Conservation (phyloP, 1,140 invertebrate genomes). For the Steinernema khuongi region DNA sequence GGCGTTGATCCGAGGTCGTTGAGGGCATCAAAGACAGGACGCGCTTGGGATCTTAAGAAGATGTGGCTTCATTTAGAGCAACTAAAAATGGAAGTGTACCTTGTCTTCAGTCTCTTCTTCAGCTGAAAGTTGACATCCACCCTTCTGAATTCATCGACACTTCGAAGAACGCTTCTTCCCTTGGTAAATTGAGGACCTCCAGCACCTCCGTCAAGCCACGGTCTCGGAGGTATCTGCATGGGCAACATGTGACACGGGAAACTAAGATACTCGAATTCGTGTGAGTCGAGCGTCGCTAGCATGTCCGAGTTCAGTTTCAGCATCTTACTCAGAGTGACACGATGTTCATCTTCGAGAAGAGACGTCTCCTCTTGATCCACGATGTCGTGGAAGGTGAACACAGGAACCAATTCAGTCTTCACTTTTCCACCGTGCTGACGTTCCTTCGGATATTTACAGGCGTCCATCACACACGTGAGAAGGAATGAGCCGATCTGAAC, state of each 20-base stretch:
- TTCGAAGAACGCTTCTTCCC: slow-evolving; percentile 21
- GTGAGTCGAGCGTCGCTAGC: slow-evolving; percentile 16
- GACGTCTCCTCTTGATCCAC: slow-evolving; percentile 28
- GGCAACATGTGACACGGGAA: slow-evolving; percentile 30
- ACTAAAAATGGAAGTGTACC: background rate
- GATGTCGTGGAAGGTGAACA: slow-evolving; percentile 17
- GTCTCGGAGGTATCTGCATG: slow-evolving; percentile 36
- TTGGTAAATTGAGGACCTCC: slow-evolving; percentile 30
- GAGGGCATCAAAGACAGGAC: slow-evolving; percentile 76
- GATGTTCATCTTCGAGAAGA: slow-evolving; percentile 20
- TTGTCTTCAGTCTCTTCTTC: slow-evolving; percentile 27
- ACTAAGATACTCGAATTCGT: slow-evolving; percentile 34
- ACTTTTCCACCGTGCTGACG: background rate
- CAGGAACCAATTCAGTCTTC: slow-evolving; percentile 8
- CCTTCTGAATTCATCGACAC: slow-evolving; percentile 24
- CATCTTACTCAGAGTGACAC: slow-evolving; percentile 24
- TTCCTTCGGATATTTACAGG: slow-evolving; percentile 28
- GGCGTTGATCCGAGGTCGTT: slow-evolving; percentile 82
- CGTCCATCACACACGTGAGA: slow-evolving; percentile 18
- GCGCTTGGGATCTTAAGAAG: slow-evolving; percentile 34
- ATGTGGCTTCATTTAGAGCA: background rate
- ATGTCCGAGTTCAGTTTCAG: slow-evolving; percentile 25
- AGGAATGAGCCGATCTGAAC: slow-evolving; percentile 25
- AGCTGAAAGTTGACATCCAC: slow-evolving; percentile 29
- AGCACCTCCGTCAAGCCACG: slow-evolving; percentile 36